Evolutionary conservation across 1,140 invertebrate species (phyloP).

Genomic region (Cyrtorhinus lividipennis): DNA sequence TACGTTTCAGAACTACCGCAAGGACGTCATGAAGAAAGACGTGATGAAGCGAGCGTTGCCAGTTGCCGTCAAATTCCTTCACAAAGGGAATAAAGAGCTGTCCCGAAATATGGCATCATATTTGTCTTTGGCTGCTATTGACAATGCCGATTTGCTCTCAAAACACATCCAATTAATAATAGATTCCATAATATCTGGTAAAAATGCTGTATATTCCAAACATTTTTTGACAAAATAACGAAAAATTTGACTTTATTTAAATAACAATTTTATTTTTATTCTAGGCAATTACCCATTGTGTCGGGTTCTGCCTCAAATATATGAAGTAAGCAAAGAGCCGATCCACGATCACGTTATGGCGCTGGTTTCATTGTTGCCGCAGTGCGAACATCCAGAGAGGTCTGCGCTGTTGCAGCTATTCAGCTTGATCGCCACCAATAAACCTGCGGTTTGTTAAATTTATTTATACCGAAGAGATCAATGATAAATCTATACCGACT

Average conservation of each 20-base stretch:
- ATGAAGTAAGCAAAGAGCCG: constrained; percentile 67
- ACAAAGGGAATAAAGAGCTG: constrained; percentile 77
- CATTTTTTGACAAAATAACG: too few relatives aligned
- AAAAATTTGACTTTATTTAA: not conserved
- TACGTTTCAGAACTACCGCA: constrained; percentile 62
- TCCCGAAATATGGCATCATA: constrained; percentile 81
- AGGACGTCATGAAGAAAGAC: constrained; percentile 66
- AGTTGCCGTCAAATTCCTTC: constrained; percentile 77
- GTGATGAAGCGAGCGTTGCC: constrained; percentile 82
- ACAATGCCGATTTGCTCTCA: constrained; percentile 70
- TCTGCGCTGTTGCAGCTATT: constrained; percentile 66
- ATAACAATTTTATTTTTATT: not conserved
- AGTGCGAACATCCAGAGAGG: constrained; percentile 69
- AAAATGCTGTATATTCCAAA: not conserved
- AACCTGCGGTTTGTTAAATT: constrained; percentile 45
- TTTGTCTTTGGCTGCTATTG: constrained; percentile 79
- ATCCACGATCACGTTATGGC: constrained; percentile 70
- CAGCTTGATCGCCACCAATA: constrained; percentile 60
- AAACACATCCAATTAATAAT: constrained; percentile 78
- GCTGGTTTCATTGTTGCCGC: constrained; percentile 60
- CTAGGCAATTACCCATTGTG: constrained; percentile 70
- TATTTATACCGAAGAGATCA: not conserved
- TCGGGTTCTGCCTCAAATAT: constrained; percentile 73
- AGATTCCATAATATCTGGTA: constrained; percentile 71
- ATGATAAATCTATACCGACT: too few relatives aligned